phyloP scores from a whole-genome alignment of 1,140 invertebrate species.

The Berghia stephanieae region DNA sequence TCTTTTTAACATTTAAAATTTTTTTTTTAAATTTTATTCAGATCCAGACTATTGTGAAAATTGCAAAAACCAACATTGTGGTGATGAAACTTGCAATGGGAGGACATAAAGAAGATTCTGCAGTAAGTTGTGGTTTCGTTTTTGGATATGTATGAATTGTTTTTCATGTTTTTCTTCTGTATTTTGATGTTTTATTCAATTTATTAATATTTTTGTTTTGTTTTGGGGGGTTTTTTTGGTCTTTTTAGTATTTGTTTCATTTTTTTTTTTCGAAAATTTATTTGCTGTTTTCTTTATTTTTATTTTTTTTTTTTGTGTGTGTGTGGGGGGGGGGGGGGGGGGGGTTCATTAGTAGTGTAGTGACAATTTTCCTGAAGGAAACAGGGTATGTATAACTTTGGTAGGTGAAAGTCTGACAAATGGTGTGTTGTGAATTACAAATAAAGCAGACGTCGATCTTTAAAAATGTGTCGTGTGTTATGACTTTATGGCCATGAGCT shows the following conservation, averaged over 20 bases:
- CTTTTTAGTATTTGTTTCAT: neutral
- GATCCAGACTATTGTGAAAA: conserved; percentile 84
- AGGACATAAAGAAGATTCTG: conserved; percentile 87
- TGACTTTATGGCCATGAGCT: too few relatives aligned
- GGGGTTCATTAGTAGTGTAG: too few relatives aligned
- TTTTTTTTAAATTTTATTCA: conserved; percentile 68
- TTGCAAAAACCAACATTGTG: conserved; percentile 94
- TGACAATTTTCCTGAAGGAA: too few relatives aligned
- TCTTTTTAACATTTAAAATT: neutral
- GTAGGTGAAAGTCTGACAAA: too few relatives aligned
- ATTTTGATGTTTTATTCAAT: neutral
- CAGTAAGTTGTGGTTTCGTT: conserved; percentile 50
- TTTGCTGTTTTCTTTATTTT: neutral
- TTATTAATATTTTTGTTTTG: neutral
- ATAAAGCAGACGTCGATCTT: too few relatives aligned
- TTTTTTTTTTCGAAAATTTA: neutral
- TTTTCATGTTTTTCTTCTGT: neutral
- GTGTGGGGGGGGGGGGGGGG: too few relatives aligned
- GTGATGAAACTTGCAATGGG: conserved; percentile 90
- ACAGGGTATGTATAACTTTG: too few relatives aligned
- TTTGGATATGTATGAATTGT: neutral
- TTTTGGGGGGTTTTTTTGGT: neutral
- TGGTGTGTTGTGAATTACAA: too few relatives aligned
- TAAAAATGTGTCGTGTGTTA: too few relatives aligned
- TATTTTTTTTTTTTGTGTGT: neutral